Conservation (phyloP, 2,113 vertebrate genomes). For the Atlantisia rogersi region DNA sequence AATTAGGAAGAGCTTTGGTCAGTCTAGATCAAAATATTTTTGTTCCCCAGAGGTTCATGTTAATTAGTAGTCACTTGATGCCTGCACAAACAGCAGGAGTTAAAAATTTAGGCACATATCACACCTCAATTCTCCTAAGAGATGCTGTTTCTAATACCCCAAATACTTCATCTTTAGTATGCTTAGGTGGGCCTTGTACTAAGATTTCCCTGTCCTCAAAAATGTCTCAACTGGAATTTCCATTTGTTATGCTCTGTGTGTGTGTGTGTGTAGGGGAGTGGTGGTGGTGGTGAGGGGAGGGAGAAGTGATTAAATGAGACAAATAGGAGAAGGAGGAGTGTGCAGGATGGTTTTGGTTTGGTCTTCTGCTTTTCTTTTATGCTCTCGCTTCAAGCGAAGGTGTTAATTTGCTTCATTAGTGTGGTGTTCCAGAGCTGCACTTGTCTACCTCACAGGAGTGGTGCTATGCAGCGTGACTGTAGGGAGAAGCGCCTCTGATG, state of each 20-base stretch:
- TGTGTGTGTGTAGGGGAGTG: too few species aligned
- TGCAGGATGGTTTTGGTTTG: background rate
- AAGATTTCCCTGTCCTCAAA: background rate
- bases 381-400: background rate
- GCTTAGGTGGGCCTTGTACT: background rate
- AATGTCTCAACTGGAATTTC: background rate
- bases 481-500: background rate
- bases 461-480: background rate
- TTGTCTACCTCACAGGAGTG: rapidly evolving
- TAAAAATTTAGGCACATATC: background rate
- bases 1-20: background rate
- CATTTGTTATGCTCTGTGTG: background rate
- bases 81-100: background rate
- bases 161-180: background rate
- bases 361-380: background rate
- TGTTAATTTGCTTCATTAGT: background rate
- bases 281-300: background rate
- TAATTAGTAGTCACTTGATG: background rate
- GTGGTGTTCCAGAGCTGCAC: background rate
- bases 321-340: background rate
- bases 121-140: background rate
- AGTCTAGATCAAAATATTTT: background rate
- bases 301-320: background rate
- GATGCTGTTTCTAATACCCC: background rate
- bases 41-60: background rate